These are phyloP conservation scores for Mionectes olivaceus DNA, from an alignment of 2,797 vertebrate species.

Conservation along the genomic window DNA sequence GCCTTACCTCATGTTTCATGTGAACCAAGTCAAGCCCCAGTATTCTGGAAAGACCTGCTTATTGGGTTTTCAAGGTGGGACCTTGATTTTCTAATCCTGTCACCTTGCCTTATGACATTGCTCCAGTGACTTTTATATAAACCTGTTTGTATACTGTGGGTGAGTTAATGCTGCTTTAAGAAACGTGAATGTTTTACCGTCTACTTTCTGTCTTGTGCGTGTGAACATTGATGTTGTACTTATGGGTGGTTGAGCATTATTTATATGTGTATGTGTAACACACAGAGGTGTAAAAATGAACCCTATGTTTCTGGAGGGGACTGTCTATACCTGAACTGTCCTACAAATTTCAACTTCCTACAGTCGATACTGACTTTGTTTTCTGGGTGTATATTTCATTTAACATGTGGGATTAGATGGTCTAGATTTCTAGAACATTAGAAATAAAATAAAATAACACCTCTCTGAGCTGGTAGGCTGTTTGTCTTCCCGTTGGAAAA, in stretches of 20 bases:
- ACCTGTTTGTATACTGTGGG: neutral
- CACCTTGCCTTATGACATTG: conserved; percentile 52
- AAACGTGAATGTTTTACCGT: neutral
- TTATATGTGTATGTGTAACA: neutral
- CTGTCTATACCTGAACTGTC: neutral
- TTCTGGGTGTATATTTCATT: neutral
- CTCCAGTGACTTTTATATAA: neutral
- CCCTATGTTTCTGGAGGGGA: neutral
- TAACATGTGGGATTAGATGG: neutral
- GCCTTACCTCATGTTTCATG: neutral
- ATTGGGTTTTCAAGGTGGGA: neutral
- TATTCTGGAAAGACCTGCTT: neutral
- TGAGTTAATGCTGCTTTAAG: conserved; percentile 22
- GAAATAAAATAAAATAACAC: neutral
- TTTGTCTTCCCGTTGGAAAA: neutral
- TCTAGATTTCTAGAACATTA: neutral
- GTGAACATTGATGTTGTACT: neutral
- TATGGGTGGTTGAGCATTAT: neutral
- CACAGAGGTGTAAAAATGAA: neutral
- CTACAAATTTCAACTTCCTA: neutral
- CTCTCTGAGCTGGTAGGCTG: neutral
- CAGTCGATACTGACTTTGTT: neutral
- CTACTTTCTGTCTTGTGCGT: conserved; percentile 21
- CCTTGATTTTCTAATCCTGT: neutral
- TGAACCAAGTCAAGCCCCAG: neutral